Conservation (phyloP, 2,797 vertebrate species). For the Smutsia temminckii region DNA sequence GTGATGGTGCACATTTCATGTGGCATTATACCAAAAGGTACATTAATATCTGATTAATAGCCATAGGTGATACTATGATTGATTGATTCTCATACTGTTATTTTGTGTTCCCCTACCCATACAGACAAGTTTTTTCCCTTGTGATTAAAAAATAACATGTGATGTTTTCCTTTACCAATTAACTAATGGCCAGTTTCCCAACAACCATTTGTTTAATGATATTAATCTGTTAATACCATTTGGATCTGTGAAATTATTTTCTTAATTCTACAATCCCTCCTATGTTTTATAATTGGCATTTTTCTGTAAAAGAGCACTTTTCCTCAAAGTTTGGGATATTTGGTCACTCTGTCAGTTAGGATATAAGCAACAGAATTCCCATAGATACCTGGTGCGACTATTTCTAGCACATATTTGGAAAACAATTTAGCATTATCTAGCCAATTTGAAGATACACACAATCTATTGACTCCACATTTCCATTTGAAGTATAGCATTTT, state of each 20-base stretch:
- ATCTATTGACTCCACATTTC: not conserved
- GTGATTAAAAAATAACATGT: not conserved
- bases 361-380: not conserved
- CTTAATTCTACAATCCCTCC: not conserved
- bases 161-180: not conserved
- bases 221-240: conserved; percentile 6
- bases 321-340: not conserved
- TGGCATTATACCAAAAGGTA: not conserved
- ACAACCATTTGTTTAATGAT: not conserved
- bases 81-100: not conserved
- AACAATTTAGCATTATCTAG: not conserved
- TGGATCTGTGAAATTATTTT: not conserved
- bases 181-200: not conserved
- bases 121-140: not conserved
- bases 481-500: not conserved
- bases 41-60: not conserved
- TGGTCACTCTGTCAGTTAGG: not conserved
- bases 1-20: not conserved
- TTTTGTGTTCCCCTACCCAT: not conserved
- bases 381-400: not conserved
- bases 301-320: not conserved
- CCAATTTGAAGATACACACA: not conserved
- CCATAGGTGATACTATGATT: not conserved
- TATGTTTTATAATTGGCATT: not conserved
- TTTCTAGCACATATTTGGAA: not conserved